A percentile compares a stretch with the other conserved stretches of the same genome.
Evolutionary conservation across 2,888 invertebrate species (phyloP).

Genomic region (Pyralis farinalis): DNA sequence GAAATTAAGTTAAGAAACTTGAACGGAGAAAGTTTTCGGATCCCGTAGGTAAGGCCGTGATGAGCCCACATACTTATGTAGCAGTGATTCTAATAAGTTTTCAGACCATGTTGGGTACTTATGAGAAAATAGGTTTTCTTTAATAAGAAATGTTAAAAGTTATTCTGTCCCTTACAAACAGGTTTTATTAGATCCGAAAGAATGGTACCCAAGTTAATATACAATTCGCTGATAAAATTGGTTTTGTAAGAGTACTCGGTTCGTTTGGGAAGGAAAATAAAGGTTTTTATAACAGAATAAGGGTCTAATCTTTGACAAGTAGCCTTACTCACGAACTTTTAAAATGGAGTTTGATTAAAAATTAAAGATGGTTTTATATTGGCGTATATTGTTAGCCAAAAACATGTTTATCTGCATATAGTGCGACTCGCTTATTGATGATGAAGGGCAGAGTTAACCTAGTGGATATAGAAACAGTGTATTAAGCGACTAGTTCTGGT

Average conservation of each 20-base stretch:
- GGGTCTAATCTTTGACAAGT: background rate
- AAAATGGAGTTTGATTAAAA: background rate
- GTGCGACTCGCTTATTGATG: too few species aligned
- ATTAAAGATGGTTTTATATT: background rate
- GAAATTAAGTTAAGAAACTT: slow-evolving; percentile 44
- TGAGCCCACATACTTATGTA: background rate
- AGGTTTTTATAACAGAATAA: background rate
- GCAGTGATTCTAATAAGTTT: background rate
- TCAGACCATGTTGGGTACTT: background rate
- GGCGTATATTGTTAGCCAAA: too few species aligned
- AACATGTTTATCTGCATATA: too few species aligned
- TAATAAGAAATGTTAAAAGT: background rate
- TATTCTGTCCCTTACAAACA: background rate
- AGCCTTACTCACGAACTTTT: background rate
- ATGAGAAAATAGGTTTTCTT: background rate
- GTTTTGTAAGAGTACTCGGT: background rate
- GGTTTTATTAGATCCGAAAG: background rate
- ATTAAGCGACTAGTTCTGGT: too few species aligned
- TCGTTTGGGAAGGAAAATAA: background rate
- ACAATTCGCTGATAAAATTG: background rate
- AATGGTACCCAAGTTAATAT: background rate
- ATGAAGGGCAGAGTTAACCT: too few species aligned
- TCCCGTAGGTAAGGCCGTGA: slow-evolving; percentile 13
- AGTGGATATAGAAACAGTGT: too few species aligned
- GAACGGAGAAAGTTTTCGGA: slow-evolving; percentile 28